Conservation (phyloP, 1,140 invertebrate genomes). For the Globodera rostochiensis region DNA sequence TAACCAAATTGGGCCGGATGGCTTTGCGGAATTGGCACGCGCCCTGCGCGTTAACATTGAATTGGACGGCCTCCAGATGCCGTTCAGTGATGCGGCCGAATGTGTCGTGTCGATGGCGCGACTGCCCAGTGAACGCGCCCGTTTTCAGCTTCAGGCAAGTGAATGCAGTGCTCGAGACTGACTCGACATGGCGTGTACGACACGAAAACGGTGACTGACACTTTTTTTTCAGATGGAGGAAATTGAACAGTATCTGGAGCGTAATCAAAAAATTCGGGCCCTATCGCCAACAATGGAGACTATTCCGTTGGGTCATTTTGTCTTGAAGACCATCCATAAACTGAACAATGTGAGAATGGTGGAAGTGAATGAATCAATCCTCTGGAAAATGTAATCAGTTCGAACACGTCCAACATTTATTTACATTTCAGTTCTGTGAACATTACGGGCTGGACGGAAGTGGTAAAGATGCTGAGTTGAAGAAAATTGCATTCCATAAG, state of each 20-base stretch:
- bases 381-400: constrained; percentile 11
- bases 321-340: constrained; percentile 21
- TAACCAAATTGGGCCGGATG: constrained; percentile 61
- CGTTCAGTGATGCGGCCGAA: constrained; percentile 22
- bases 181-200: too few relatives aligned
- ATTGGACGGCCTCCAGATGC: constrained; percentile 14
- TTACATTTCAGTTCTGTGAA: constrained; percentile 29
- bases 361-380: not conserved
- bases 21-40: constrained; percentile 58
- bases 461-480: constrained; percentile 22
- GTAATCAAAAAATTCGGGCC: constrained; percentile 12
- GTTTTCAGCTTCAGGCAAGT: constrained; percentile 10
- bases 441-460: constrained; percentile 24
- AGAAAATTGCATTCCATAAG: constrained; percentile 36
- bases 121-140: constrained; percentile 11
- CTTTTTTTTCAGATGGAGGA: constrained; percentile 8
- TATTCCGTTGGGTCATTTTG: constrained; percentile 8
- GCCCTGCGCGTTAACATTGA: constrained; percentile 44
- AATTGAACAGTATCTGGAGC: constrained; percentile 25
- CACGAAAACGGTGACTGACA: too few relatives aligned
- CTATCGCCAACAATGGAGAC: not conserved
- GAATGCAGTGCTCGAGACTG: too few relatives aligned
- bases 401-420: constrained; percentile 9
- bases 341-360: constrained; percentile 26
- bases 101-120: constrained; percentile 5